A percentile compares a stretch with the other conserved stretches of the same genome.
Evolutionary conservation across 1,140 invertebrate genomes (phyloP).

Genomic region (Nymphalis io): DNA sequence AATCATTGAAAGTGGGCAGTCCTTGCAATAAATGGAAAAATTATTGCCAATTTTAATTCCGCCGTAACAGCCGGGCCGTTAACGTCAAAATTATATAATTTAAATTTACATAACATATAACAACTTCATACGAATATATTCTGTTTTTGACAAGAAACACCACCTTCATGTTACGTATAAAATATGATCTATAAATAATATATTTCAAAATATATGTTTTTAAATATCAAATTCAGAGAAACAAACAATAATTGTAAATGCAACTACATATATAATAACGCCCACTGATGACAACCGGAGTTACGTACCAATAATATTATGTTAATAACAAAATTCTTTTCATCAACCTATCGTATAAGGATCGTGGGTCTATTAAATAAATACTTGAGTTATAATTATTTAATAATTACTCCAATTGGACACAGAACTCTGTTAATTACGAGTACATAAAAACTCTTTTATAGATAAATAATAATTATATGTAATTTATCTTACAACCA

Average conservation of each 20-base stretch:
- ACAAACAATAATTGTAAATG: no score
- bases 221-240: no score
- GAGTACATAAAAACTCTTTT: conserved; percentile 11
- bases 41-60: conserved; percentile 5
- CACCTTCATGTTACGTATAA: no score
- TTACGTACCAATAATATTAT: conserved; percentile 3
- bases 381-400: conserved; percentile 19
- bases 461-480: conserved; percentile 9
- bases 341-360: conserved; percentile 25
- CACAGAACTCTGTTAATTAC: conserved; percentile 14
- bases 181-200: no score
- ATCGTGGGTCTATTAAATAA: conserved; percentile 24
- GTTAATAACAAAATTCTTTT: conserved; percentile 22
- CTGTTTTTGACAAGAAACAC: no score
- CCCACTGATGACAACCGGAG: neutral
- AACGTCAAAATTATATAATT: conserved; percentile 9
- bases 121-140: no score
- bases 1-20: neutral
- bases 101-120: neutral
- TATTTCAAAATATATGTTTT: no score
- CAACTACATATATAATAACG: neutral
- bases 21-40: neutral
- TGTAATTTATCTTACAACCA: conserved; percentile 14
- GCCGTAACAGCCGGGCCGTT: neutral
- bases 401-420: conserved; percentile 23